Evolutionary conservation across 2,888 invertebrate genomes (phyloP).

Genomic region (Drosophila parthenogenetica): DNA sequence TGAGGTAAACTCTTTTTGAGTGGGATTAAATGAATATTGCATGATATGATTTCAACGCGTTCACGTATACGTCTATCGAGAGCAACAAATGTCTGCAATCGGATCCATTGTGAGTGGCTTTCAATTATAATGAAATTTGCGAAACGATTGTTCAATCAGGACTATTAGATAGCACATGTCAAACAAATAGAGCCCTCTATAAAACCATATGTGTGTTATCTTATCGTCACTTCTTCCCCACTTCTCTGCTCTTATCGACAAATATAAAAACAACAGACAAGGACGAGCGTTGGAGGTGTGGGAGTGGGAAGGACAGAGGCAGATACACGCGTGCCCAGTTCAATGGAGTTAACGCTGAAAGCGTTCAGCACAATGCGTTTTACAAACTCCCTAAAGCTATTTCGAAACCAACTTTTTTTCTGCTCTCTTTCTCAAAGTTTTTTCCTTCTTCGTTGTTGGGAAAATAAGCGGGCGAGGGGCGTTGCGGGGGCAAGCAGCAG

Average conservation of each 20-base stretch:
- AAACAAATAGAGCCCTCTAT: constrained; percentile 54
- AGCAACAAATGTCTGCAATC: constrained; percentile 10
- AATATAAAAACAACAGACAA: constrained; percentile 34
- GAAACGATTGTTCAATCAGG: constrained; percentile 72
- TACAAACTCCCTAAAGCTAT: constrained; percentile 73
- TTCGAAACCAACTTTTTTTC: constrained; percentile 61
- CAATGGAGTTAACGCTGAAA: constrained; percentile 73
- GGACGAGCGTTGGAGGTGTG: not conserved
- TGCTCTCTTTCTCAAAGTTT: constrained; percentile 19
- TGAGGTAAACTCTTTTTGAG: not conserved
- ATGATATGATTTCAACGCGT: not conserved
- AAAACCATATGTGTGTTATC: constrained; percentile 58
- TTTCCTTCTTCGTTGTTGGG: constrained; percentile 27
- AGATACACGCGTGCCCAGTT: constrained; percentile 66
- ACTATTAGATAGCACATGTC: constrained; percentile 74
- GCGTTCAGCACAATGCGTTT: constrained; percentile 70
- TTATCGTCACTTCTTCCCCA: constrained; percentile 51
- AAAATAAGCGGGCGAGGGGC: not conserved
- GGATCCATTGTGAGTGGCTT: constrained; percentile 43
- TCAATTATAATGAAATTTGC: constrained; percentile 69
- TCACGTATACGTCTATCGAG: not conserved
- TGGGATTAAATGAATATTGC: not conserved
- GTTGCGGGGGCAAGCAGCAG: constrained; percentile 22
- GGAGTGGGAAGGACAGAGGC: not conserved
- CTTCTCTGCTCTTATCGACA: constrained; percentile 28